These are phyloP conservation scores for Hyppa rectilinea DNA, from an alignment of 2,888 invertebrate species.

Conservation along the genomic window DNA sequence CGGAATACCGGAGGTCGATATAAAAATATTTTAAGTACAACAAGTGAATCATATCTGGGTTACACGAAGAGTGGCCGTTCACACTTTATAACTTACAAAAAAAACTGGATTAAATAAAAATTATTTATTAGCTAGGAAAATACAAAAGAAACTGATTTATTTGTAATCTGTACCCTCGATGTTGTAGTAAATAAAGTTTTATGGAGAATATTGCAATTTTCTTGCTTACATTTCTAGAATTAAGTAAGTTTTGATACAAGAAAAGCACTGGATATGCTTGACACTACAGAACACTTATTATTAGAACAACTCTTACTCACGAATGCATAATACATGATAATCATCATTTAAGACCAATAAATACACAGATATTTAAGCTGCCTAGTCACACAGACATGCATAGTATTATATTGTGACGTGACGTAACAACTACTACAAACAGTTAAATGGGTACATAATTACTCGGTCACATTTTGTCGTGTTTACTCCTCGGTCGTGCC, in stretches of 20 bases:
- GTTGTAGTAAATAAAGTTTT: slow-evolving; percentile 51
- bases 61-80: slow-evolving; percentile 60
- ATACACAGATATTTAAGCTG: slow-evolving; percentile 50
- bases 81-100: slow-evolving; percentile 72
- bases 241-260: slow-evolving; percentile 21
- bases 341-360: slow-evolving; percentile 21
- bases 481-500: slow-evolving; percentile 84
- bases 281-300: slow-evolving; percentile 28
- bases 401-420: slow-evolving; percentile 31
- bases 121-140: slow-evolving; percentile 64
- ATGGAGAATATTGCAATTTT: slow-evolving; percentile 16
- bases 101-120: slow-evolving; percentile 68
- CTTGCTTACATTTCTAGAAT: slow-evolving; percentile 28
- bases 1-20: slow-evolving; percentile 67
- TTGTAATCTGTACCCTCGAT: slow-evolving; percentile 64
- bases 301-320: slow-evolving; percentile 24
- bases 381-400: slow-evolving; percentile 13
- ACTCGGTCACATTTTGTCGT: slow-evolving; percentile 36
- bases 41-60: slow-evolving; percentile 64
- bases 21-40: slow-evolving; percentile 79
- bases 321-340: slow-evolving; percentile 16
- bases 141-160: slow-evolving; percentile 64
- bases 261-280: slow-evolving; percentile 25
- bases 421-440: slow-evolving; percentile 52
- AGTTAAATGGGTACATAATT: slow-evolving; percentile 63